A percentile compares a stretch with the other conserved stretches of the same genome.
These are phyloP conservation scores for Phataginus tetradactyla DNA, from an alignment of 2,797 vertebrate genomes.

Conservation along the genomic window DNA sequence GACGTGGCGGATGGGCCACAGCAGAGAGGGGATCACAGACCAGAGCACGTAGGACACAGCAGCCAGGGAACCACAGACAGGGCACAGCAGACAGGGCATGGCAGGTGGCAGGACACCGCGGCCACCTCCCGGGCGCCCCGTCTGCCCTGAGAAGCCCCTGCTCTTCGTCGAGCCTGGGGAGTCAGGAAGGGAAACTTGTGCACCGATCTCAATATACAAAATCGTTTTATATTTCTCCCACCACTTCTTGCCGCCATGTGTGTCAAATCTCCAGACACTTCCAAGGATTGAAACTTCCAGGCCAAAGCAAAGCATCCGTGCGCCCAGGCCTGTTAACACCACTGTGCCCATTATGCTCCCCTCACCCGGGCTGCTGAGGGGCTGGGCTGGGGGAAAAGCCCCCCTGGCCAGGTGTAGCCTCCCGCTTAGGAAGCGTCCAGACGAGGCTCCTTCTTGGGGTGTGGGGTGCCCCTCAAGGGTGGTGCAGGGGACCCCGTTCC, in stretches of 20 bases:
- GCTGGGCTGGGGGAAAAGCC: neutral
- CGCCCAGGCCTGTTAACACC: neutral
- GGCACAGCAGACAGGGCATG: neutral
- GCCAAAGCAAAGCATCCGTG: no score
- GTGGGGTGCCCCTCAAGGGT: no score
- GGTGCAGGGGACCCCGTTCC: no score
- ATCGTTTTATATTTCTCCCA: neutral
- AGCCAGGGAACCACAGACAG: neutral
- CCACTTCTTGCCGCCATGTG: neutral
- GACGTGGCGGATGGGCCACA: neutral
- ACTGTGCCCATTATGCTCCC: rapidly evolving
- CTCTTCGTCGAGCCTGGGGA: neutral
- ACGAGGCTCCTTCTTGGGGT: rapidly evolving
- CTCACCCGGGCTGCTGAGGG: rapidly evolving
- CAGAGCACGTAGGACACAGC: neutral
- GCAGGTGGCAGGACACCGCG: neutral
- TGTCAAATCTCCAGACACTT: neutral
- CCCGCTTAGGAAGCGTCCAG: neutral
- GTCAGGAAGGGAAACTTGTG: neutral
- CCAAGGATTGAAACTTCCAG: neutral
- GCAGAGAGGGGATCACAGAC: neutral
- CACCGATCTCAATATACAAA: neutral
- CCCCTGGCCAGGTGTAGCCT: neutral
- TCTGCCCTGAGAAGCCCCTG: neutral
- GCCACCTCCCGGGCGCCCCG: no score